Base-by-base conservation (phyloP, 2,113 vertebrate species). In the Thymallus thymallus region DNA sequence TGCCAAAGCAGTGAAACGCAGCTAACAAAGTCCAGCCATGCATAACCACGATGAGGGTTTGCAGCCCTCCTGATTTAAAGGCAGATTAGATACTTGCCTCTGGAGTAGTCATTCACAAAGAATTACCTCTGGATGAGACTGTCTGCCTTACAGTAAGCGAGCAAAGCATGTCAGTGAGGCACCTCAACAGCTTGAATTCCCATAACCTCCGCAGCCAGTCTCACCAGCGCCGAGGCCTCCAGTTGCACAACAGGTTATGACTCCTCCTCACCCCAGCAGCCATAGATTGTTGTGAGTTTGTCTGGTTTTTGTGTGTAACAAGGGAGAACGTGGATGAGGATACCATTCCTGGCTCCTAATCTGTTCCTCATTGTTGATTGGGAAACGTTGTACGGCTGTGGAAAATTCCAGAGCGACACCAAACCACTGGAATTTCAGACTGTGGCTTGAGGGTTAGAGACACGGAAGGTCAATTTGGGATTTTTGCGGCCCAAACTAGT, bases 91-190 rank as follows among this genome's bases (percentile, higher is more conserved):
- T 16, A 51, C 48, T 51, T 51, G 16, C 16, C 46, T 4, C 4
- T 51, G 46, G 46, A 75, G 92, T 82, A 81, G 78, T 98, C 77
- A 98, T 98, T 96, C 95, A 96, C 88, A 96, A 96, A 85, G 94
- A 98, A 78, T 99, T 97, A 74, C 96, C 98, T 51, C 48, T 3
- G 4, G 24, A 64, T 64, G 14, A 64, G 26, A 14, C 7, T 12
- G 24, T 64, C 16, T 64, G 29, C 24, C 29, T 64, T 30, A 64
- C 29, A 26, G 46, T 51, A 51, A 51, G 46, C 46, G 16, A 51
- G 46, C 46, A 4, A 18, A 41, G 35, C 9, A 41, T 29, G 35
- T 41, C 35, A 41, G 35, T 41, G 35, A 41, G 35, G 35, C 74
- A 48, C 18, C 45, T 51, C 35, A 51, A 32, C 62, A 69, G 73